A percentile compares a stretch with the other conserved stretches of the same genome.
phyloP scores from a whole-genome alignment of 2,888 invertebrate genomes.

The Lithosia quadra region DNA sequence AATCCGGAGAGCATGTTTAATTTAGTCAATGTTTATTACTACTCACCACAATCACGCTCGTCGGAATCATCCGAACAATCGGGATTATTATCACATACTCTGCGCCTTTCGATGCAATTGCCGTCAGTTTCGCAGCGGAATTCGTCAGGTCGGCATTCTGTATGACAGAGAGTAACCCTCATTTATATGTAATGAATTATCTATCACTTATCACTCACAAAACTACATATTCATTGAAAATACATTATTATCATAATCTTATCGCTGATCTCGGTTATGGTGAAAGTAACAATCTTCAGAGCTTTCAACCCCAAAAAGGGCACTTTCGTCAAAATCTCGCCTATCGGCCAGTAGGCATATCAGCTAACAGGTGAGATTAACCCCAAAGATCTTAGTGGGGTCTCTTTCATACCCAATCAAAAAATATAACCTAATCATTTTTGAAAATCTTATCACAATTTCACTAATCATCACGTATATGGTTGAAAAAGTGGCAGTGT shows the following conservation, averaged over 20 bases:
- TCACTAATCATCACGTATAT: background rate
- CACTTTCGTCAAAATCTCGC: no score
- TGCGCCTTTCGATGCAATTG: constrained; percentile 86
- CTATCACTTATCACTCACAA: background rate
- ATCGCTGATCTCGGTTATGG: no score
- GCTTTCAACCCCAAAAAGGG: no score
- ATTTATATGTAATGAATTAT: background rate
- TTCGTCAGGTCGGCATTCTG: constrained; percentile 79
- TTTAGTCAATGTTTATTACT: constrained; percentile 6
- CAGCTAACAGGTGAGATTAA: no score
- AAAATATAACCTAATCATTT: no score
- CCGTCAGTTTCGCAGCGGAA: constrained; percentile 88
- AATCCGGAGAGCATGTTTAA: no score
- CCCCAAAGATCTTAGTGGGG: no score
- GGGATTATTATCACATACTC: constrained; percentile 85
- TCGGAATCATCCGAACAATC: constrained; percentile 89
- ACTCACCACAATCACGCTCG: constrained; percentile 86
- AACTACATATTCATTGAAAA: no score
- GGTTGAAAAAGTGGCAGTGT: background rate
- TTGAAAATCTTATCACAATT: background rate
- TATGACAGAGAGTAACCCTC: constrained; percentile 1
- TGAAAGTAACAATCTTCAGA: no score
- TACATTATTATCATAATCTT: no score
- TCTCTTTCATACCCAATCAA: no score
- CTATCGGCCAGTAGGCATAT: no score